Evolutionary conservation across 2,797 vertebrate genomes (phyloP).

Genomic region (Petrocephalus schoutedeni): DNA sequence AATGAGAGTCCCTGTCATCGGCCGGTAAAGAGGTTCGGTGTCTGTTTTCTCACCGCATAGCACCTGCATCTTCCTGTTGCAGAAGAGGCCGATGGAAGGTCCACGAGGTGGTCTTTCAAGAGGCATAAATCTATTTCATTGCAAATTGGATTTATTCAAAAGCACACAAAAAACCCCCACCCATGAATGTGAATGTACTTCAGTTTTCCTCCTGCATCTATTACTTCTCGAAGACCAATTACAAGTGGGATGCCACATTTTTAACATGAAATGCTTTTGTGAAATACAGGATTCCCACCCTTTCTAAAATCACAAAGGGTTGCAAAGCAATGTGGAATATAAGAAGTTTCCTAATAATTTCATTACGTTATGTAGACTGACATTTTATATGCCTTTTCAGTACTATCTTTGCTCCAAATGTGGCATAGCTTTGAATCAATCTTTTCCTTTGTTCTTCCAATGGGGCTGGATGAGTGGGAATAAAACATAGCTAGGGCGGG

Average conservation of each 20-base stretch:
- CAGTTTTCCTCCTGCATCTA: not conserved
- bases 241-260: not conserved
- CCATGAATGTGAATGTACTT: not conserved
- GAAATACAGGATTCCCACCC: not conserved
- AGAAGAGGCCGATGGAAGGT: not conserved
- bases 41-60: not conserved
- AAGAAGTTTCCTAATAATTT: not conserved
- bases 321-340: not conserved
- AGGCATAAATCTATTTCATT: not conserved
- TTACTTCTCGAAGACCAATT: not conserved
- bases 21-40: not conserved
- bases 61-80: not conserved
- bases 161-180: not conserved
- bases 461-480: not conserved
- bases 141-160: conserved; percentile 1
- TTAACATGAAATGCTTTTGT: not conserved
- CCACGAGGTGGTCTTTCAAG: not conserved
- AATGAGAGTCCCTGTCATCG: not conserved
- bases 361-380: not conserved
- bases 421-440: not conserved
- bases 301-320: not conserved
- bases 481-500: not conserved
- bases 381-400: not conserved
- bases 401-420: not conserved
- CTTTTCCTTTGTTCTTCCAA: not conserved